Percentiles rank a stretch among this genome's conserved stretches.
Evolutionary conservation across 2,113 vertebrate genomes (phyloP).

Genomic region (Plecturocebus donacophilus): DNA sequence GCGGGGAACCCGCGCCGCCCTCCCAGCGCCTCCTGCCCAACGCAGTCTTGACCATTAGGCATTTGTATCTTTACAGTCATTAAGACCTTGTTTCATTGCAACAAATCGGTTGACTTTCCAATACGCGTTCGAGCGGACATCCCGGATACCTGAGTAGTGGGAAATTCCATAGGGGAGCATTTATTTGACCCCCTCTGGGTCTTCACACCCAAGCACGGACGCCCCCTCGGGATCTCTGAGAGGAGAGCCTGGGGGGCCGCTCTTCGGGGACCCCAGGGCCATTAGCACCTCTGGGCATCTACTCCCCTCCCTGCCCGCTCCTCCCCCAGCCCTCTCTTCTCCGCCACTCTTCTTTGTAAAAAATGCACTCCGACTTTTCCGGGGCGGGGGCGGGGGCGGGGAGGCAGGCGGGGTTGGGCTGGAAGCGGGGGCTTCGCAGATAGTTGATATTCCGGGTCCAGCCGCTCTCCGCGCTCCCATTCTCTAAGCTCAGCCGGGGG

Average conservation of each 20-base stretch:
- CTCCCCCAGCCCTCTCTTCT: rapidly evolving
- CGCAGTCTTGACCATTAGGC: not conserved
- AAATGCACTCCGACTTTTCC: conserved; percentile 23
- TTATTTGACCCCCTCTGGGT: not conserved
- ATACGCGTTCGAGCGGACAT: not conserved
- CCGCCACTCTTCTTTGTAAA: not conserved
- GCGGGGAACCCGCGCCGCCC: not conserved
- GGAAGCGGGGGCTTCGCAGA: conserved; percentile 81
- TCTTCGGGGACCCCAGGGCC: not conserved
- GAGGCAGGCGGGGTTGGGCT: conserved; percentile 55
- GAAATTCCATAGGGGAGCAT: conserved; percentile 29
- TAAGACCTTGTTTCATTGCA: not conserved
- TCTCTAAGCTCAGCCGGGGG: conserved; percentile 98
- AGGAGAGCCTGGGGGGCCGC: not conserved
- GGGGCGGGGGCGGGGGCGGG: conserved; percentile 60
- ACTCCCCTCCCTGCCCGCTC: not conserved
- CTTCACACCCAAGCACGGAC: not conserved
- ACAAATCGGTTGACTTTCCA: conserved; percentile 9
- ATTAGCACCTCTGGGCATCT: not conserved
- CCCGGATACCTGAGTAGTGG: not conserved
- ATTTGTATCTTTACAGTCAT: not conserved
- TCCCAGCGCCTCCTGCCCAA: not conserved
- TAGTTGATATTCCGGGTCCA: conserved; percentile 93
- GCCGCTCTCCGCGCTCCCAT: conserved; percentile 91
- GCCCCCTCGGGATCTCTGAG: not conserved